These are phyloP conservation scores for Lacerta agilis DNA, from an alignment of 2,797 vertebrate genomes.

Conservation along the genomic window DNA sequence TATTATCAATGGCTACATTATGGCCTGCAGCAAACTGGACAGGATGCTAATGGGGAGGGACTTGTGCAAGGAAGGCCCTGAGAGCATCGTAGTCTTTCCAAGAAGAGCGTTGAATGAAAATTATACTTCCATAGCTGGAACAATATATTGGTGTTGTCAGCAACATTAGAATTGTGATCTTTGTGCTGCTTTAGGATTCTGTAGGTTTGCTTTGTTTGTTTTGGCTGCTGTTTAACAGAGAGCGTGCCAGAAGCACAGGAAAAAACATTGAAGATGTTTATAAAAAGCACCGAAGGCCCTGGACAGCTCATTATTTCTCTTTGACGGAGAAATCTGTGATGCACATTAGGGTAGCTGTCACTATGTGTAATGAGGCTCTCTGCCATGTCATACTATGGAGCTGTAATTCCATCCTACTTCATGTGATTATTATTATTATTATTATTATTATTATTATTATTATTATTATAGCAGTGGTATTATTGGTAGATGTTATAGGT, in stretches of 20 bases:
- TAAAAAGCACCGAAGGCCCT: conserved; percentile 51
- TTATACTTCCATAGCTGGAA: conserved; percentile 44
- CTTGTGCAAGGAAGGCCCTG: conserved; percentile 41
- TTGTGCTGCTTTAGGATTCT: conserved; percentile 50
- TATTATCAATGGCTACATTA: conserved; percentile 60
- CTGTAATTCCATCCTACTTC: conserved; percentile 49
- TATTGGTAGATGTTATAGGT: conserved; percentile 33
- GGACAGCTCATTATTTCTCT: conserved; percentile 73
- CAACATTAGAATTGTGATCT: conserved; percentile 54
- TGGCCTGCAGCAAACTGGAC: conserved; percentile 63
- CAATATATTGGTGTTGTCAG: conserved; percentile 34
- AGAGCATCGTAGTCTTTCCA: conserved; percentile 6
- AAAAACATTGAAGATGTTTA: conserved; percentile 52
- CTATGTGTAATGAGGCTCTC: conserved; percentile 60
- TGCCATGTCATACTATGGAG: conserved; percentile 51
- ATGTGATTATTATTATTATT: conserved; percentile 38
- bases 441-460: too few relatives aligned
- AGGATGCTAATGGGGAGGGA: conserved; percentile 59
- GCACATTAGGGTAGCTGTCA: conserved; percentile 65
- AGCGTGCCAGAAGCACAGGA: conserved; percentile 40
- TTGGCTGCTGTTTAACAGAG: conserved; percentile 44
- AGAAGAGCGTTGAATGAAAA: conserved; percentile 58
- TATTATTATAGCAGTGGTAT: too few relatives aligned
- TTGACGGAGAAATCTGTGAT: conserved; percentile 55
- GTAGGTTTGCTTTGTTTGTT: conserved; percentile 47